Conservation (phyloP, 1,140 invertebrate genomes). For the Melanaphis sacchari region DNA sequence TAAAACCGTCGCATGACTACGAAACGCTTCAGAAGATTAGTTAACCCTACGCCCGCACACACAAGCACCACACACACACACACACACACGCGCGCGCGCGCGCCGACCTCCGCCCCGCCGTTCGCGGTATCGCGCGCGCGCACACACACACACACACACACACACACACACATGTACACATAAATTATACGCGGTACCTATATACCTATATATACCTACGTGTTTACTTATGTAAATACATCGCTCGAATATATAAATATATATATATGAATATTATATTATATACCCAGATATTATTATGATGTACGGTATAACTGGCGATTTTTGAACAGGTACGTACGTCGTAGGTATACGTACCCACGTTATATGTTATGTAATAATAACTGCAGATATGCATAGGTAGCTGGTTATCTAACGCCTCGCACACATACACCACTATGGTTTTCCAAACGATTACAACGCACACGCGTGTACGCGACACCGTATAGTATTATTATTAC, state of each 20-base stretch:
- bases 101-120: not conserved
- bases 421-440: too few relatives aligned
- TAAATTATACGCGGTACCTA: not conserved
- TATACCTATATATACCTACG: not conserved
- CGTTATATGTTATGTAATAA: too few relatives aligned
- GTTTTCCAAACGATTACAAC: too few relatives aligned
- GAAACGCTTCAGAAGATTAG: constrained; percentile 52
- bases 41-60: constrained; percentile 26
- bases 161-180: not conserved
- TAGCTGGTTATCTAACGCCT: too few relatives aligned
- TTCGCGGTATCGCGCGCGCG: not conserved
- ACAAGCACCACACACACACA: not conserved
- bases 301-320: not conserved
- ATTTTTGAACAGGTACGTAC: not conserved
- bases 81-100: not conserved
- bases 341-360: too few relatives aligned
- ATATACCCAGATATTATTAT: not conserved
- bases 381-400: too few relatives aligned
- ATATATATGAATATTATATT: too few relatives aligned
- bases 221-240: not conserved
- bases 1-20: constrained; percentile 49
- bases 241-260: not conserved
- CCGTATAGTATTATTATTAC: too few relatives aligned
- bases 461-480: too few relatives aligned
- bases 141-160: not conserved